phyloP scores from a whole-genome alignment of 2,888 invertebrate species.

The Xestia ashworthii region DNA sequence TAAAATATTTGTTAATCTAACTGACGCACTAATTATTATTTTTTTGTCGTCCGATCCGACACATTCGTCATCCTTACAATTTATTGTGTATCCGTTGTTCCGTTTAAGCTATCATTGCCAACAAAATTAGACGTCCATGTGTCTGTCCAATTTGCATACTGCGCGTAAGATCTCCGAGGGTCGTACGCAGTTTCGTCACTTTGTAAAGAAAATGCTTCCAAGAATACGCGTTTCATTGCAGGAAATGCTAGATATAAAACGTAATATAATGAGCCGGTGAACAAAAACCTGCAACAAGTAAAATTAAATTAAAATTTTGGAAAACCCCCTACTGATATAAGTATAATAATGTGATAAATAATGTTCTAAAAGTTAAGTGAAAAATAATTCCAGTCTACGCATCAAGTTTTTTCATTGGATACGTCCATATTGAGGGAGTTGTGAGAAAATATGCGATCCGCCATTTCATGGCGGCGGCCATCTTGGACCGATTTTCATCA shows the following conservation, averaged over 20 bases:
- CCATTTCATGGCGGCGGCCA: too few species aligned
- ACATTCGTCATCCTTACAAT: background rate
- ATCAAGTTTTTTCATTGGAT: too few species aligned
- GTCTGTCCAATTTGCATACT: slow-evolving; percentile 40
- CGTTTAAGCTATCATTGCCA: slow-evolving; percentile 6
- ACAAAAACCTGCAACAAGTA: slow-evolving; percentile 68
- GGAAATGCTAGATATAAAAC: slow-evolving; percentile 69
- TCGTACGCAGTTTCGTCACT: slow-evolving; percentile 19
- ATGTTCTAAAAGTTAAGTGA: too few species aligned
- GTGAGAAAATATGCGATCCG: too few species aligned
- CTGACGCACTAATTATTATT: too few species aligned
- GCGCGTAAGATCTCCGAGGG: slow-evolving; percentile 23
- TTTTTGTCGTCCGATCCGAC: background rate
- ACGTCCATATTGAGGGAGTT: too few species aligned
- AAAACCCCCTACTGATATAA: too few species aligned
- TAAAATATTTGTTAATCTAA: too few species aligned
- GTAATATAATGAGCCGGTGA: slow-evolving; percentile 71
- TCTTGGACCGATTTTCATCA: too few species aligned
- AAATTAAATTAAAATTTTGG: too few species aligned
- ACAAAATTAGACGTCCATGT: slow-evolving; percentile 36
- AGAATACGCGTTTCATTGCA: slow-evolving; percentile 8
- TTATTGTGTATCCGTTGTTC: background rate
- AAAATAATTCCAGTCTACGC: too few species aligned
- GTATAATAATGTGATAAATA: too few species aligned
- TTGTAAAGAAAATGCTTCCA: background rate